phyloP scores from a whole-genome alignment of 2,888 invertebrate genomes.

The Thumatha senex region DNA sequence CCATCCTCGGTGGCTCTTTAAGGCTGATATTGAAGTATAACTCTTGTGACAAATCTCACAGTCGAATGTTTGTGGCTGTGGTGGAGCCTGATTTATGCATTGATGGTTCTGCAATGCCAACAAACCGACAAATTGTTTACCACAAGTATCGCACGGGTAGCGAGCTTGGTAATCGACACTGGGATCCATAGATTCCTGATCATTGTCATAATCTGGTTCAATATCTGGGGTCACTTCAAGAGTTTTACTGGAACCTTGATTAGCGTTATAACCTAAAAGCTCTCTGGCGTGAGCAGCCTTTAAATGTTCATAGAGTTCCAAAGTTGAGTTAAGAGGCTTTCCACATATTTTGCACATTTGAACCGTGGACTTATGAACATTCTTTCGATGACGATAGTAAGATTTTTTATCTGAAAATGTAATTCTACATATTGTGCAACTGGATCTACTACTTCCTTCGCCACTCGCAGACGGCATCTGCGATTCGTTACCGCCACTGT shows the following conservation, averaged over 20 bases:
- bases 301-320: conserved; percentile 85
- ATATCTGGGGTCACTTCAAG: conserved; percentile 59
- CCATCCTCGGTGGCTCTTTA: conserved; percentile 87
- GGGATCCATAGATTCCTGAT: conserved; percentile 64
- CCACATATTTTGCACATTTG: conserved; percentile 86
- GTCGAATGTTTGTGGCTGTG: conserved; percentile 76
- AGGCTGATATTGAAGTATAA: conserved; percentile 85
- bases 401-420: conserved; percentile 84
- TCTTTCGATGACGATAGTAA: conserved; percentile 84
- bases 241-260: conserved; percentile 65
- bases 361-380: conserved; percentile 76
- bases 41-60: conserved; percentile 87
- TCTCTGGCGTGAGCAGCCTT: conserved; percentile 83
- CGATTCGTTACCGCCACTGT: conserved; percentile 48
- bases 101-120: conserved; percentile 82
- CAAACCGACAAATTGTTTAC: conserved; percentile 80
- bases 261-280: conserved; percentile 74
- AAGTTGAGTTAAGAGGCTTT: conserved; percentile 84
- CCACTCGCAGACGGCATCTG: conserved; percentile 36
- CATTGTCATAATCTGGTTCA: conserved; percentile 66
- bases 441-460: conserved; percentile 66
- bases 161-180: conserved; percentile 75
- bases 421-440: conserved; percentile 85
- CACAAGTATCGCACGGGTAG: conserved; percentile 82
- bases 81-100: conserved; percentile 65